phyloP scores from a whole-genome alignment of 2,113 vertebrate genomes.

The Epinephelus fuscoguttatus region DNA sequence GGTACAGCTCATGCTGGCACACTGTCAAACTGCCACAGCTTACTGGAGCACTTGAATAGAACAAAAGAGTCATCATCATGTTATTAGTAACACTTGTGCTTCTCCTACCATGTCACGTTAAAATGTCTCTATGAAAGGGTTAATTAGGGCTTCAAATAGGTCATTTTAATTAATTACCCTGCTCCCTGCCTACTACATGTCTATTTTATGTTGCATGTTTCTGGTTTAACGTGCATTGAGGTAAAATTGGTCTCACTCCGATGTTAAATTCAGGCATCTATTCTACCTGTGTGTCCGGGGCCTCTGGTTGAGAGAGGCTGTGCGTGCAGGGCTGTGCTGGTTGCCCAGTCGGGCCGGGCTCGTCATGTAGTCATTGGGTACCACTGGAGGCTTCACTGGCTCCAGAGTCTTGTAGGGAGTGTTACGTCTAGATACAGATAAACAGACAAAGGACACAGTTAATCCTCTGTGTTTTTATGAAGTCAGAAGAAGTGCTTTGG shows the following conservation, averaged over 20 bases:
- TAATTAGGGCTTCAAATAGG: no score
- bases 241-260: background rate
- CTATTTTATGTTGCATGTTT: background rate
- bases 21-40: no score
- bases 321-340: constrained; percentile 97
- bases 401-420: constrained; percentile 98
- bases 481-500: background rate
- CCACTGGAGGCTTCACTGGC: constrained; percentile 95
- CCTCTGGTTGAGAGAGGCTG: constrained; percentile 97
- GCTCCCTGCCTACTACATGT: background rate
- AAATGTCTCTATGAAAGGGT: background rate
- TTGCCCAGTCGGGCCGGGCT: constrained; percentile 94
- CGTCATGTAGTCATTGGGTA: constrained; percentile 99
- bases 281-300: constrained; percentile 97
- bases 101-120: background rate
- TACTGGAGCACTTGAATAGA: no score
- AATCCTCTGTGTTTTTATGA: background rate
- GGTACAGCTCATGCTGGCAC: no score
- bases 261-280: background rate
- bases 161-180: no score
- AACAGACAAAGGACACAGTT: constrained; percentile 9
- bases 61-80: no score
- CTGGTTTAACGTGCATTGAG: background rate
- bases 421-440: constrained; percentile 87
- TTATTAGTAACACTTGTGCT: no score